Conservation (phyloP, 2,888 invertebrate species). For the Psylliodes chrysocephalus region DNA sequence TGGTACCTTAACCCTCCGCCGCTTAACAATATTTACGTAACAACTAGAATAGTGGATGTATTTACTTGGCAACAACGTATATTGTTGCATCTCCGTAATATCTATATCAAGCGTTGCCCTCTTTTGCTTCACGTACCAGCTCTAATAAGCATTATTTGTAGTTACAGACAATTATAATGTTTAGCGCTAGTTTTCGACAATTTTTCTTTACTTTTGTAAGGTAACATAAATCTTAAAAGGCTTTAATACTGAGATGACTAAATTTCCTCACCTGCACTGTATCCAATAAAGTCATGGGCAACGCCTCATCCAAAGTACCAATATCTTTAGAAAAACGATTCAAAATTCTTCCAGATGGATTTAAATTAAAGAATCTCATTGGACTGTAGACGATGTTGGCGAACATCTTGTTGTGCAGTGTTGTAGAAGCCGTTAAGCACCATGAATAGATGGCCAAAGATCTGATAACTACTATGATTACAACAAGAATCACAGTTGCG, state of each 20-base stretch:
- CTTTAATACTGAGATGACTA: too few species aligned
- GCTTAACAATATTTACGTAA: too few species aligned
- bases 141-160: too few species aligned
- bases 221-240: background rate
- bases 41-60: too few species aligned
- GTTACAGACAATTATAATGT: too few species aligned
- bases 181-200: too few species aligned
- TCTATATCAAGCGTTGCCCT: too few species aligned
- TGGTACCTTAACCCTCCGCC: too few species aligned
- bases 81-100: too few species aligned
- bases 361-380: constrained; percentile 76
- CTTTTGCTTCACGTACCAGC: too few species aligned
- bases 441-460: constrained; percentile 66
- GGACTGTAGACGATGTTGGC: constrained; percentile 70
- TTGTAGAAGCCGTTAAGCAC: constrained; percentile 68
- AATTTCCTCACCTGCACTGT: constrained; percentile 59
- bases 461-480: constrained; percentile 61
- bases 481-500: background rate
- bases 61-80: too few species aligned
- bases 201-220: too few species aligned
- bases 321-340: constrained; percentile 81
- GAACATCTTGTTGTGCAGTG: constrained; percentile 68
- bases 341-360: constrained; percentile 72
- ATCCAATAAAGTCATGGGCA: constrained; percentile 67
- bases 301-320: constrained; percentile 68